Conservation (phyloP, 2,888 invertebrate genomes). For the Dryococelus australis region DNA sequence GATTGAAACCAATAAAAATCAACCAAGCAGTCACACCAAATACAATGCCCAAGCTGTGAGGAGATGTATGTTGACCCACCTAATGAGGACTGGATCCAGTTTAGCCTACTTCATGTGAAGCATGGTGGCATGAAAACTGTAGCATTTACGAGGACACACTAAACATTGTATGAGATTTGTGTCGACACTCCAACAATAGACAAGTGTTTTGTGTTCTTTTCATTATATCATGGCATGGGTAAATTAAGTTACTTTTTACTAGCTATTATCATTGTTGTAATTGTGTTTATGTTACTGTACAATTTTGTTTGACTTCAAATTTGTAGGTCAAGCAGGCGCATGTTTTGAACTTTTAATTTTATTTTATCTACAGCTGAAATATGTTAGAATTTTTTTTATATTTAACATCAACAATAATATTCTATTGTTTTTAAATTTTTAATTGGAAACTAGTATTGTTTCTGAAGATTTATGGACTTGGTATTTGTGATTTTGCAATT, state of each 20-base stretch:
- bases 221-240: neutral
- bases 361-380: neutral
- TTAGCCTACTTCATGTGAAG: neutral
- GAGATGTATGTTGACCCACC: neutral
- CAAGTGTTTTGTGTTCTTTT: neutral
- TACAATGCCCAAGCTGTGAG: neutral
- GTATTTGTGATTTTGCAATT: too few relatives aligned
- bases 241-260: neutral
- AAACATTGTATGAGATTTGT: neutral
- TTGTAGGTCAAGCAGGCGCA: too few relatives aligned
- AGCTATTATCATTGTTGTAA: neutral
- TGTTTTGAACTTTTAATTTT: neutral
- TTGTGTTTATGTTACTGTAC: neutral
- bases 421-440: neutral
- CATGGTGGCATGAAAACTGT: neutral
- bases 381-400: neutral
- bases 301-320: neutral
- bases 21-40: too few relatives aligned
- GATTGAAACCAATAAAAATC: neutral
- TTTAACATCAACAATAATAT: neutral
- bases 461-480: too few relatives aligned
- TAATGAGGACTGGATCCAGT: neutral
- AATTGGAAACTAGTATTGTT: too few relatives aligned
- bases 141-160: neutral
- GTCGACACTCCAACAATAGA: neutral